A percentile compares a stretch with the other conserved stretches of the same genome.
Conservation (phyloP, 2,113 vertebrate genomes). For the Spheniscus mendiculus region DNA sequence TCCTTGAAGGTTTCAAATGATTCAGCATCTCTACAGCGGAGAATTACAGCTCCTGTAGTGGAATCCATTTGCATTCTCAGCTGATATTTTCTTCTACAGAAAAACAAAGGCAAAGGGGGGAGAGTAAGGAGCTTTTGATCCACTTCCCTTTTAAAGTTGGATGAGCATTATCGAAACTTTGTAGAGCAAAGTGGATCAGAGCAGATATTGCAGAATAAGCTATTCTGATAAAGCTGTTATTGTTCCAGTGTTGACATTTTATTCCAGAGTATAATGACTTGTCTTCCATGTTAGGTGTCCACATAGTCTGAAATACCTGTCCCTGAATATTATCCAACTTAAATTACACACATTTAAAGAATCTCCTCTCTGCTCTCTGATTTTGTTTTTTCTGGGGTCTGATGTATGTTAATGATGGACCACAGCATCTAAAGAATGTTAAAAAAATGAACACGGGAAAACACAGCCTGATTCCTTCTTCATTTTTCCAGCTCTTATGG, state of each 20-base stretch:
- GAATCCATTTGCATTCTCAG: background rate
- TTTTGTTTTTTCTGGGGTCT: background rate
- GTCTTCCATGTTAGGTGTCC: background rate
- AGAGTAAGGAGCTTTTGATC: background rate
- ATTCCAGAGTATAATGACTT: background rate
- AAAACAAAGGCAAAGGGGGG: background rate
- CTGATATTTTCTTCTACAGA: background rate
- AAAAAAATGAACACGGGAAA: background rate
- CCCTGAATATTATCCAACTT: background rate
- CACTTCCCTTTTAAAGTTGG: background rate
- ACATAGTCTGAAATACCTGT: background rate
- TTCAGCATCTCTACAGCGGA: background rate
- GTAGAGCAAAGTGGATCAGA: background rate
- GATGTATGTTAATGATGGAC: background rate
- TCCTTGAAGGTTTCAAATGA: background rate
- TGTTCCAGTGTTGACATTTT: background rate
- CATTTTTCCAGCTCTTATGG: background rate
- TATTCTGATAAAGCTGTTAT: background rate
- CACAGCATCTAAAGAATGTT: background rate
- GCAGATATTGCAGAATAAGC: background rate
- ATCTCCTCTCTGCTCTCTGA: background rate
- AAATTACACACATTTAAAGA: background rate
- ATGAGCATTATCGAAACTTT: background rate
- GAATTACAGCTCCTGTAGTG: background rate
- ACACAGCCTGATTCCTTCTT: background rate